Evolutionary conservation across 2,888 invertebrate species (phyloP).

Genomic region (Lepidocyrtinus sp.): DNA sequence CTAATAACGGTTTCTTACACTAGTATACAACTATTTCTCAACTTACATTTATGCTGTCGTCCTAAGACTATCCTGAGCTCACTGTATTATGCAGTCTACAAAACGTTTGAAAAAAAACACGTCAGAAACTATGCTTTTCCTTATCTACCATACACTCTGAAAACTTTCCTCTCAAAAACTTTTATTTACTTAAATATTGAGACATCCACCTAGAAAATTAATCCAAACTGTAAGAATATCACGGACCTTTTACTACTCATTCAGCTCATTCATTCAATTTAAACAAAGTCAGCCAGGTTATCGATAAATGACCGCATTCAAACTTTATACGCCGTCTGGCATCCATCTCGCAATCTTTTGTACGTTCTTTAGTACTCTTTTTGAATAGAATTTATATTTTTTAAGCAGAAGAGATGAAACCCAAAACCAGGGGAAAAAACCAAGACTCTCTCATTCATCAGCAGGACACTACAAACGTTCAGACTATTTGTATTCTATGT

Average conservation of each 20-base stretch:
- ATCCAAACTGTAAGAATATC: too few relatives aligned
- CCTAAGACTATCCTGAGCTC: constrained; percentile 50
- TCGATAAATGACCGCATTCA: neutral
- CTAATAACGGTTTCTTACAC: neutral
- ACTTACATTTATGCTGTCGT: neutral
- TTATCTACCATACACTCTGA: neutral
- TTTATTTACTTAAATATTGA: too few relatives aligned
- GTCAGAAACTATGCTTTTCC: too few relatives aligned
- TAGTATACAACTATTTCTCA: constrained; percentile 5
- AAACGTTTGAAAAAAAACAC: too few relatives aligned
- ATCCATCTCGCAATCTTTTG: neutral
- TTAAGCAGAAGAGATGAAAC: too few relatives aligned
- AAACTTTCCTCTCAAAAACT: constrained; percentile 7
- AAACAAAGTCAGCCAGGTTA: too few relatives aligned
- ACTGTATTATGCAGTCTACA: constrained; percentile 21
- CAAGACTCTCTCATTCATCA: neutral
- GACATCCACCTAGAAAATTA: too few relatives aligned
- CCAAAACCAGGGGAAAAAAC: neutral
- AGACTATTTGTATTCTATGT: neutral
- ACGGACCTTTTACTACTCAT: too few relatives aligned
- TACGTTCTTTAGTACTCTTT: constrained; percentile 1
- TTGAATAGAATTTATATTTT: too few relatives aligned
- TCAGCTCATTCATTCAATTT: neutral
- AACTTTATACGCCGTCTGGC: neutral
- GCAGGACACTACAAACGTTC: neutral